Percentiles rank a stretch among this genome's conserved stretches.
These are phyloP conservation scores for Mobula hypostoma DNA, from an alignment of 2,113 vertebrate genomes.

Conservation along the genomic window DNA sequence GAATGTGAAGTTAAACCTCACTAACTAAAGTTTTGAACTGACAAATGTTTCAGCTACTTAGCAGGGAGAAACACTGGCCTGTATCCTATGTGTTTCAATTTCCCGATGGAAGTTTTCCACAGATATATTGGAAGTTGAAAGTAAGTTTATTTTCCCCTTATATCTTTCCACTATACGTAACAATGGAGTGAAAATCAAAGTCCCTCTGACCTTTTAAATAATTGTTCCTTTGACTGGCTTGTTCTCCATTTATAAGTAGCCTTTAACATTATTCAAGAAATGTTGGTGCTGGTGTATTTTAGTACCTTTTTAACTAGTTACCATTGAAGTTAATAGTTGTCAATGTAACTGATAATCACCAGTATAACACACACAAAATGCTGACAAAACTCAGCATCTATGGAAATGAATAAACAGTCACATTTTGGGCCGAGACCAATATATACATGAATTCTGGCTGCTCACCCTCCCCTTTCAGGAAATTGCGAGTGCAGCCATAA, in stretches of 20 bases:
- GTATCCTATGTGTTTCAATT: not conserved
- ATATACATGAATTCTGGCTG: too few relatives aligned
- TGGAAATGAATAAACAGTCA: too few relatives aligned
- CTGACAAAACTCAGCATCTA: too few relatives aligned
- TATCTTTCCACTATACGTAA: not conserved
- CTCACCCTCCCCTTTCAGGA: too few relatives aligned
- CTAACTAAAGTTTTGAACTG: constrained; percentile 9
- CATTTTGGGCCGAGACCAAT: too few relatives aligned
- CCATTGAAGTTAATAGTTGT: too few relatives aligned
- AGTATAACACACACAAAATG: too few relatives aligned
- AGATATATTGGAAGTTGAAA: not conserved
- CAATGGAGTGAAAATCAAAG: not conserved
- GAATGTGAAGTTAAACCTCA: constrained; percentile 1
- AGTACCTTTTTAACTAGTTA: too few relatives aligned
- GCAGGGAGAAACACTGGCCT: not conserved
- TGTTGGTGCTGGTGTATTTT: not conserved
- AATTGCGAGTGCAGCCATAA: too few relatives aligned
- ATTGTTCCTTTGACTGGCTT: not conserved
- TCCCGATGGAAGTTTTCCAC: not conserved
- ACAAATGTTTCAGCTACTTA: constrained; percentile 10
- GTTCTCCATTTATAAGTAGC: not conserved
- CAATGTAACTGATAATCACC: too few relatives aligned
- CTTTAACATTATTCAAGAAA: not conserved
- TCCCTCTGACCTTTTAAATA: not conserved
- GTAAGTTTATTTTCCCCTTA: not conserved